phyloP scores from a whole-genome alignment of 2,888 invertebrate genomes.

The Hirudinaria manillensis region DNA sequence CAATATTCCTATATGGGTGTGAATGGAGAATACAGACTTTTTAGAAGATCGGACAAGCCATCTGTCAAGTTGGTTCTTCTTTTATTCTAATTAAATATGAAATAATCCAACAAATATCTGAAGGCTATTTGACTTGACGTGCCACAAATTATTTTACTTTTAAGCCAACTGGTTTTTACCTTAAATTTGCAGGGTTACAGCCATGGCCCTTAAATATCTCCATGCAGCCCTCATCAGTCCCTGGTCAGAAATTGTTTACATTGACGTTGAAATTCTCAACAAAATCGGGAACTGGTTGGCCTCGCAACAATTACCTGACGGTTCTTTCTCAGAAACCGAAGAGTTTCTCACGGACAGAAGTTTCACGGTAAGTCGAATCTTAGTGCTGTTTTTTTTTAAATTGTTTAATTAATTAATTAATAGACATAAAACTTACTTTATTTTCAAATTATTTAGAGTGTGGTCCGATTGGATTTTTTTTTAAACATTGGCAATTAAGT shows the following conservation, averaged over 20 bases:
- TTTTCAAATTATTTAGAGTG: conserved; percentile 17
- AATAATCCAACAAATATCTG: too few species aligned
- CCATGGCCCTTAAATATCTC: conserved; percentile 79
- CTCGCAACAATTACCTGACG: conserved; percentile 34
- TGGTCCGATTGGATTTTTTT: too few species aligned
- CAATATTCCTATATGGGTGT: conserved; percentile 82
- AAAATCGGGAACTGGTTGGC: conserved; percentile 39
- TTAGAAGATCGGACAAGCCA: conserved; percentile 59
- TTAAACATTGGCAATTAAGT: too few species aligned
- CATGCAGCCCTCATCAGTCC: conserved; percentile 67
- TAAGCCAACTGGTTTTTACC: too few species aligned
- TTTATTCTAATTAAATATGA: too few species aligned
- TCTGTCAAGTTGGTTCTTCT: conserved; percentile 75
- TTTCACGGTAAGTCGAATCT: conserved; percentile 39
- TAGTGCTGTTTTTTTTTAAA: too few species aligned
- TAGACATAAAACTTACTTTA: too few species aligned
- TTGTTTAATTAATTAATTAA: background rate
- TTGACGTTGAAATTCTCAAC: conserved; percentile 38
- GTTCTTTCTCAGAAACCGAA: conserved; percentile 37
- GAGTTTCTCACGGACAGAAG: conserved; percentile 37
- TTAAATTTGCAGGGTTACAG: conserved; percentile 66
- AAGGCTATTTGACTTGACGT: too few species aligned
- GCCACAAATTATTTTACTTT: too few species aligned
- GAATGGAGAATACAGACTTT: conserved; percentile 83
- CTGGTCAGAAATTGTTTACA: conserved; percentile 38